Conservation (phyloP, 2,888 invertebrate genomes). For the Aradus depressus region DNA sequence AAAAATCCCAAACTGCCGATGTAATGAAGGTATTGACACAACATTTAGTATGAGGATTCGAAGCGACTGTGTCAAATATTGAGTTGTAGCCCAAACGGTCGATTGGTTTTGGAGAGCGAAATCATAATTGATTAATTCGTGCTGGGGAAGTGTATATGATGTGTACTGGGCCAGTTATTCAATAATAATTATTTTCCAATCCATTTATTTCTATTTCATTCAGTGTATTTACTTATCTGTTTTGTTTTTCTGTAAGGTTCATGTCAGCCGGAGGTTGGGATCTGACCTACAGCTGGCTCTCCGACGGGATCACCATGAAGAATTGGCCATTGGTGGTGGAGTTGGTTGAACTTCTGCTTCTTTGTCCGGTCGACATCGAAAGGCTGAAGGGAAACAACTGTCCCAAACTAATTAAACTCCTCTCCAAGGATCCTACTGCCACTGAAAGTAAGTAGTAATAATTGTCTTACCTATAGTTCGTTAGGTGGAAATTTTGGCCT, state of each 20-base stretch:
- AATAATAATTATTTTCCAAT: too few species aligned
- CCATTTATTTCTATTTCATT: background rate
- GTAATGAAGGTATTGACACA: too few species aligned
- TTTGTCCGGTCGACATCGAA: constrained; percentile 84
- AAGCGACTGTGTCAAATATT: too few species aligned
- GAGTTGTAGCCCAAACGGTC: too few species aligned
- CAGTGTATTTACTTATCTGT: too few species aligned
- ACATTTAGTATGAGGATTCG: too few species aligned
- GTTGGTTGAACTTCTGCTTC: constrained; percentile 67
- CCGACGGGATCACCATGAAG: constrained; percentile 68
- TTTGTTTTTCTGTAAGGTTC: constrained; percentile 44
- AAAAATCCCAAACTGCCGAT: too few species aligned
- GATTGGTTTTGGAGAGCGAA: too few species aligned
- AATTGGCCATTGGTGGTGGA: constrained; percentile 83
- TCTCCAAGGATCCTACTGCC: constrained; percentile 65
- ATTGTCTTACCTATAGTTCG: background rate
- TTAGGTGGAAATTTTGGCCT: constrained; percentile 3
- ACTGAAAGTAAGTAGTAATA: constrained; percentile 63
- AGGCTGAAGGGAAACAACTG: constrained; percentile 82
- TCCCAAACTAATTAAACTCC: constrained; percentile 79
- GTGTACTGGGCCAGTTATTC: too few species aligned
- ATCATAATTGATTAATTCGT: too few species aligned
- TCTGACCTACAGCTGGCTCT: constrained; percentile 79
- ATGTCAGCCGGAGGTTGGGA: constrained; percentile 89
- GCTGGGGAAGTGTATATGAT: too few species aligned